Evolutionary conservation across 2,113 vertebrate genomes (phyloP), one percentile per base, ranked within the genome.

Genomic region (Felis chaus): DNA sequence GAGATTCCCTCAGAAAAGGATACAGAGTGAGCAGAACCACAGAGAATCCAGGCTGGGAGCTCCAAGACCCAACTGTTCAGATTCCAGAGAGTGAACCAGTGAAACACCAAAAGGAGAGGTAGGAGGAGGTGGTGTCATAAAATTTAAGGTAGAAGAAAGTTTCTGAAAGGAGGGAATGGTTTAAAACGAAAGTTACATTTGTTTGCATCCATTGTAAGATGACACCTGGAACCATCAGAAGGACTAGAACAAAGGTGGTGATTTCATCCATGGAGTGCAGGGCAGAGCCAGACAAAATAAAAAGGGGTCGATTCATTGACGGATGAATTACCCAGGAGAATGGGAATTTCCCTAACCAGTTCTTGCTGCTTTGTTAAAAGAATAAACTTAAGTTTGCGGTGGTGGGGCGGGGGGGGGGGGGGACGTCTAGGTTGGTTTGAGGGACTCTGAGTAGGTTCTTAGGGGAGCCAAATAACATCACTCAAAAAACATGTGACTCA

Each of bases 251-350:
- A 23, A 61, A 50, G 15, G 18, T 33, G 10, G 18, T 8, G 27
- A 76, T 36, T 73, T 15, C 63, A 11, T 50, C 14, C 63, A 13
- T 12, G 4, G 4, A 50, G 9, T 33, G 41, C n/a, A 45, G 14
- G 14, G n/a, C 4, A 65, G 76, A 33, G 21, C 31, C 41, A 19
- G 39, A 63, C 48, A 82, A 82, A 63, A 63, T 8, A 10, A 41
- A 36, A 41, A 33, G 55, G 13, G 1, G 50, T 8, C 13, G 15
- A n/a, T 5, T 79, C 4, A 19, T 4, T 41, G 29, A 41, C 0
- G 10, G 55, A 7, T 69, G 84, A 61, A 66, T 69, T 57, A 33
- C 21, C 18, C 15, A n/a, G 27, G 19, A 79, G 48, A 79, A 8
- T 1, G 48, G 29, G 45, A 18, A n/a, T 68, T 68, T 48, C 57